These are phyloP conservation scores for Anas capensis DNA, from an alignment of 2,797 vertebrate genomes.

Conservation along the genomic window DNA sequence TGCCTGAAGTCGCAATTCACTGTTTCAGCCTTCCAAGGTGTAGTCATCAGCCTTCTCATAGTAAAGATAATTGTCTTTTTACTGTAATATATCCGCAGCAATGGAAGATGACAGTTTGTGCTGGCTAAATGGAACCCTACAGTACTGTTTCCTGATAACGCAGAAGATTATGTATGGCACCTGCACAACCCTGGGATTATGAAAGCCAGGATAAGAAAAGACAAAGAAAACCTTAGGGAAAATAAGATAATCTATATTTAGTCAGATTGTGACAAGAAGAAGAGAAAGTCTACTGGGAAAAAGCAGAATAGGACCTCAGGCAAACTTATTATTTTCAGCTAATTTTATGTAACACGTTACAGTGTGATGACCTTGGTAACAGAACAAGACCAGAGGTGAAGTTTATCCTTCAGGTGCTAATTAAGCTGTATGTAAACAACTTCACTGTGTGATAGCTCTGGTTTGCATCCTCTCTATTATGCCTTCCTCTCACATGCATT, in stretches of 20 bases:
- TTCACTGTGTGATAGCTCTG: background rate
- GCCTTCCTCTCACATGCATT: background rate
- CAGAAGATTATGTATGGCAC: background rate
- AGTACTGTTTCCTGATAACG: slow-evolving; percentile 10
- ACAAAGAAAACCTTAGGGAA: background rate
- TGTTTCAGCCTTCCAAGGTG: background rate
- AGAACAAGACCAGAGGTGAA: slow-evolving; percentile 36
- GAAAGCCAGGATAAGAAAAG: background rate
- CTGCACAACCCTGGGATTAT: background rate
- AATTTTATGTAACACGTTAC: slow-evolving; percentile 28
- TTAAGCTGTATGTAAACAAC: slow-evolving; percentile 19
- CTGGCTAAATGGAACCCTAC: slow-evolving; percentile 23
- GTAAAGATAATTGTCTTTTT: slow-evolving; percentile 30
- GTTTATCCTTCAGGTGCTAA: slow-evolving; percentile 28
- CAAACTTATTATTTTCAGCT: background rate
- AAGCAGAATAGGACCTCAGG: background rate
- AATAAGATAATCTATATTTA: slow-evolving; percentile 11
- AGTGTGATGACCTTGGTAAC: slow-evolving; percentile 27
- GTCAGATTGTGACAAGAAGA: slow-evolving; percentile 5
- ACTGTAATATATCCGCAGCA: background rate
- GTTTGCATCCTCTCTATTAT: background rate
- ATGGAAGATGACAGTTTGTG: background rate
- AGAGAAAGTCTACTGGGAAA: background rate
- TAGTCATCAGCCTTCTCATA: background rate
- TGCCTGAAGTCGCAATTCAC: background rate